Evolutionary conservation across 2,797 vertebrate genomes (phyloP).

Genomic region (Macropus fuliginosus): DNA sequence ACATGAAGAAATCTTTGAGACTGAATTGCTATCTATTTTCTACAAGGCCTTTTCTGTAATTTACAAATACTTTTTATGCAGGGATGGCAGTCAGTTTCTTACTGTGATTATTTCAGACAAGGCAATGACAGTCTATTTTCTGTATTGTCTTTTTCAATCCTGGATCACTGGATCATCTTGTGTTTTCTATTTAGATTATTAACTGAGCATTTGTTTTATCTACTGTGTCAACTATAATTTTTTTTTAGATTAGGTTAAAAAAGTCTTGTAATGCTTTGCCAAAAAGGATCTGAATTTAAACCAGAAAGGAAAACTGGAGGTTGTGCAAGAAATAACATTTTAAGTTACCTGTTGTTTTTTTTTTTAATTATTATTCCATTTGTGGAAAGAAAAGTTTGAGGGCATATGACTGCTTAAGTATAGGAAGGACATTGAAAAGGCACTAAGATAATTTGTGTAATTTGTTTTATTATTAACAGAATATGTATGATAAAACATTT

Average conservation of each 20-base stretch:
- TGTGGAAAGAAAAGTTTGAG: conserved; percentile 50
- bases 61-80: conserved; percentile 22
- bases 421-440: neutral
- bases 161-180: conserved; percentile 19
- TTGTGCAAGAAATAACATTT: conserved; percentile 53
- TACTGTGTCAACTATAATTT: conserved; percentile 52
- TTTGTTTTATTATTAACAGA: conserved; percentile 45
- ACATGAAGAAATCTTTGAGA: conserved; percentile 34
- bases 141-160: neutral
- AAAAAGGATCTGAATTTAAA: conserved; percentile 69
- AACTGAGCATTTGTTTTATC: conserved; percentile 64
- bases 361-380: neutral
- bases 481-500: conserved; percentile 17
- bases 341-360: conserved; percentile 64
- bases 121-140: conserved; percentile 37
- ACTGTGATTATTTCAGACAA: conserved; percentile 52
- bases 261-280: conserved; percentile 52
- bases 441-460: conserved; percentile 18
- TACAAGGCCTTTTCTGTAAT: neutral
- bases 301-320: conserved; percentile 57
- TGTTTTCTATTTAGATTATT: conserved; percentile 49
- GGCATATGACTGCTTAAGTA: conserved; percentile 22
- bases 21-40: neutral
- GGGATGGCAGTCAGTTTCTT: neutral
- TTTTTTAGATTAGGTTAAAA: conserved; percentile 58